These are phyloP conservation scores for Drosophila tani DNA, from an alignment of 1,140 invertebrate species.

Conservation along the genomic window DNA sequence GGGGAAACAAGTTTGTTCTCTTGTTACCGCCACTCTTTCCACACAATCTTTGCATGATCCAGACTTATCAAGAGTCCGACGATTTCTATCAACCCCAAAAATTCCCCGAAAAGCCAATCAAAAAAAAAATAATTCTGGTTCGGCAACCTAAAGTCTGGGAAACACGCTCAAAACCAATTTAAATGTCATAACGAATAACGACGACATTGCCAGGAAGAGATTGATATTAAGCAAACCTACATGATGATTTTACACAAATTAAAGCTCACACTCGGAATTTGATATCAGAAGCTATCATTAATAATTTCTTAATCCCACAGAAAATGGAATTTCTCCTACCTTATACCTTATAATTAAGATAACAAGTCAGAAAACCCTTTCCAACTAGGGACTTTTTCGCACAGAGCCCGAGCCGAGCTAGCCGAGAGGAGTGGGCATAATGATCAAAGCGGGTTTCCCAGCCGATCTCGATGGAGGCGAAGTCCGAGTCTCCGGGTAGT, in stretches of 20 bases:
- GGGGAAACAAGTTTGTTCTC: constrained; percentile 9
- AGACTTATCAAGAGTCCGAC: constrained; percentile 4
- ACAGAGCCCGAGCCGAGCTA: constrained; percentile 9
- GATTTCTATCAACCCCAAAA: constrained; percentile 36
- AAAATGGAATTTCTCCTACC: constrained; percentile 44
- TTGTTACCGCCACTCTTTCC: not conserved
- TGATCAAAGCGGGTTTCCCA: constrained; percentile 69
- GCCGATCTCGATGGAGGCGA: constrained; percentile 19
- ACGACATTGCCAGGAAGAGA: not conserved
- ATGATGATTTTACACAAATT: not conserved
- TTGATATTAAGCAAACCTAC: not conserved
- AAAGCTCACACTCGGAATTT: constrained; percentile 2
- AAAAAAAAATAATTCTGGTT: constrained; percentile 22
- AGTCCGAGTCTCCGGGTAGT: constrained; percentile 43
- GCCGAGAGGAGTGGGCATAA: constrained; percentile 35
- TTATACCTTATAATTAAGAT: constrained; percentile 20
- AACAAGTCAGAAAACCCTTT: constrained; percentile 35
- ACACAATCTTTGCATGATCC: constrained; percentile 4
- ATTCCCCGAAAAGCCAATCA: constrained; percentile 35
- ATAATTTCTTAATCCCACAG: constrained; percentile 43
- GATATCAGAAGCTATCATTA: constrained; percentile 39
- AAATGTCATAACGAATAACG: constrained; percentile 16
- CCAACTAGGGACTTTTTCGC: constrained; percentile 54
- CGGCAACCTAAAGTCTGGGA: not conserved
- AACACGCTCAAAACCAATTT: constrained; percentile 21